Conservation (phyloP, 2,797 vertebrate species). For the Bovichtus variegatus region DNA sequence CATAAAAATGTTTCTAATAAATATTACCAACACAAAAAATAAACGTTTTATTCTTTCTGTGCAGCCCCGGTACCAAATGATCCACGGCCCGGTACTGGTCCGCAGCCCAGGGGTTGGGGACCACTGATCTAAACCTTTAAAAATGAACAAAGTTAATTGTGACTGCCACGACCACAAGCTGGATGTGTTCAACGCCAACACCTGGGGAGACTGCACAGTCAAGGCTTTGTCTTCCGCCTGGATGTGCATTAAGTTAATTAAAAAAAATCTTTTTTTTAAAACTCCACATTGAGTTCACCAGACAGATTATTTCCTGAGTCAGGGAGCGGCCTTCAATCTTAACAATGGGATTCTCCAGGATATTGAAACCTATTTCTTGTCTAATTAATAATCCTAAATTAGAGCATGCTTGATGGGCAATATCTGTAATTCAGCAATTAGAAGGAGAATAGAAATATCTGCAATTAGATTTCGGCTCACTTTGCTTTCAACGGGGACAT, state of each 20-base stretch:
- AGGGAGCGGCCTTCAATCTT: slow-evolving; percentile 44
- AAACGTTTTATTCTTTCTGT: no score
- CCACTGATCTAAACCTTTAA: slow-evolving; percentile 1
- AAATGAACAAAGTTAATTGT: not conserved
- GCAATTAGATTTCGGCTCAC: not conserved
- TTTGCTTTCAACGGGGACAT: not conserved
- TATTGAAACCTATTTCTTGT: slow-evolving; percentile 44
- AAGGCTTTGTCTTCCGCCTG: slow-evolving; percentile 52
- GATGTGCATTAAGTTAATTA: slow-evolving; percentile 70
- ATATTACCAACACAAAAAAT: no score
- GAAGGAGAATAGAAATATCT: not conserved
- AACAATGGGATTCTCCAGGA: slow-evolving; percentile 35
- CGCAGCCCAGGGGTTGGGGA: no score
- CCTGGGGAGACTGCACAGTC: slow-evolving; percentile 51
- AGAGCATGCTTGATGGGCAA: not conserved
- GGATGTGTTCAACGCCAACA: not conserved
- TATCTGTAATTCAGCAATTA: slow-evolving; percentile 3
- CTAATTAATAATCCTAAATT: slow-evolving; percentile 44
- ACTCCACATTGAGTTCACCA: slow-evolving; percentile 37
- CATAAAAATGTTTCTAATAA: no score
- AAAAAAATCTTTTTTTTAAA: slow-evolving; percentile 59
- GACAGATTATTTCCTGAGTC: slow-evolving; percentile 59
- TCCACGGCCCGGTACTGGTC: no score
- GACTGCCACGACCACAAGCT: not conserved
- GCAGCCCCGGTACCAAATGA: no score